Conservation (phyloP, 2,113 vertebrate genomes). For the Elanoides forficatus region DNA sequence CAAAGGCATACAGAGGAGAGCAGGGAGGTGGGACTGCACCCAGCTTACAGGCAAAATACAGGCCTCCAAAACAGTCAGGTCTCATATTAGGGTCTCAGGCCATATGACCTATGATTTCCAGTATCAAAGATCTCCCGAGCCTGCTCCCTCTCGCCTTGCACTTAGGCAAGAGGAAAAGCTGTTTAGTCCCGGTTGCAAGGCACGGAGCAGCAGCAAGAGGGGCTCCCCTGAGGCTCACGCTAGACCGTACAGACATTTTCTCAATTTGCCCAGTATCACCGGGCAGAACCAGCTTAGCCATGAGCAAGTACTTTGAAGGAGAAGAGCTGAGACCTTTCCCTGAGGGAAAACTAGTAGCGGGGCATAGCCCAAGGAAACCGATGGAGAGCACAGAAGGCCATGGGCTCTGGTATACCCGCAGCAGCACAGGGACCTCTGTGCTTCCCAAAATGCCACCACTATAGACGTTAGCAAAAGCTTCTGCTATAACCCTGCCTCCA, state of each 20-base stretch:
- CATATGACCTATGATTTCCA: background rate
- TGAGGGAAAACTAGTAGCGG: background rate
- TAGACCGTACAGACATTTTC: background rate
- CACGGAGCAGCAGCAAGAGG: background rate
- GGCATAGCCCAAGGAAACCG: background rate
- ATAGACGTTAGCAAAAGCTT: background rate
- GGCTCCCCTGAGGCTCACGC: background rate
- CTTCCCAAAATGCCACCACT: background rate
- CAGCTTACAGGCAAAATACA: background rate
- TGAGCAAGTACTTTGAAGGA: background rate
- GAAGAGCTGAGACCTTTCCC: background rate
- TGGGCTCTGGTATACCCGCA: background rate
- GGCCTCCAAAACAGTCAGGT: background rate
- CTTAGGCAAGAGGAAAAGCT: background rate
- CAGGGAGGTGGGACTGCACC: background rate
- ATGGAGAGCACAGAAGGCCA: background rate
- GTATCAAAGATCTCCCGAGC: accelerated
- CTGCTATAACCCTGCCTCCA: background rate
- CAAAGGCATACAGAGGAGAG: background rate
- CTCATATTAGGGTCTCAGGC: background rate
- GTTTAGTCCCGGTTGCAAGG: background rate
- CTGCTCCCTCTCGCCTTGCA: background rate
- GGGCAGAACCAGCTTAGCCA: background rate
- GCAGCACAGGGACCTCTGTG: background rate
- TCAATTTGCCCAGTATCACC: background rate